Conservation (phyloP, 1,140 invertebrate genomes). For the Bilobella aurantiaca region DNA sequence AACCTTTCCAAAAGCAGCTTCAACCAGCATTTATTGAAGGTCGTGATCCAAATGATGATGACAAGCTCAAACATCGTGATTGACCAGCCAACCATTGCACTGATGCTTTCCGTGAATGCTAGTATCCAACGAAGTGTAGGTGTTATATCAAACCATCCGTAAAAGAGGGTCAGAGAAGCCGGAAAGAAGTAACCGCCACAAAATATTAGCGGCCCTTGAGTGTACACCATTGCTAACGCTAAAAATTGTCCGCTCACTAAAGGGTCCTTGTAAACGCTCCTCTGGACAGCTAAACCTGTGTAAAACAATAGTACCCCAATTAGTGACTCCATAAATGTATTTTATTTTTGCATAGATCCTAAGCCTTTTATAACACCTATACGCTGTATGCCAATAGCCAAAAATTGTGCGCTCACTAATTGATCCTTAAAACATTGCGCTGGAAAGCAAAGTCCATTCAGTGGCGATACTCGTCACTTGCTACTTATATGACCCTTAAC, state of each 20-base stretch:
- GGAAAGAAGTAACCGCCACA: neutral
- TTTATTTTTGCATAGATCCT: too few species aligned
- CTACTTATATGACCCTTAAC: too few species aligned
- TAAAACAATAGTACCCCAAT: neutral
- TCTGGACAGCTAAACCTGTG: neutral
- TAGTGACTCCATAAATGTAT: too few species aligned
- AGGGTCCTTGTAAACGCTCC: neutral
- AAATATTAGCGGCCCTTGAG: neutral
- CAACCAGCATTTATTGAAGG: neutral
- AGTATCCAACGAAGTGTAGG: neutral
- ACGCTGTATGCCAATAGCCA: too few species aligned
- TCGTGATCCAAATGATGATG: neutral
- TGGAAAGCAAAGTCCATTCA: too few species aligned
- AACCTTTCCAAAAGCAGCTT: neutral
- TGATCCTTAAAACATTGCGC: too few species aligned
- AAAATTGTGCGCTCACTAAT: too few species aligned
- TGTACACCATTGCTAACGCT: neutral
- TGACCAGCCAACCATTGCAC: neutral
- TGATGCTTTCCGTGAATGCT: neutral
- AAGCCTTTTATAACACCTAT: too few species aligned
- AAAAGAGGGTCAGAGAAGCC: neutral
- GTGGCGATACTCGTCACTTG: too few species aligned
- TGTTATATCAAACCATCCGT: neutral
- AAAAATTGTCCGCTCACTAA: neutral
- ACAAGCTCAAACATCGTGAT: neutral